phyloP scores from a whole-genome alignment of 2,113 vertebrate genomes.

The Nesoenas mayeri region DNA sequence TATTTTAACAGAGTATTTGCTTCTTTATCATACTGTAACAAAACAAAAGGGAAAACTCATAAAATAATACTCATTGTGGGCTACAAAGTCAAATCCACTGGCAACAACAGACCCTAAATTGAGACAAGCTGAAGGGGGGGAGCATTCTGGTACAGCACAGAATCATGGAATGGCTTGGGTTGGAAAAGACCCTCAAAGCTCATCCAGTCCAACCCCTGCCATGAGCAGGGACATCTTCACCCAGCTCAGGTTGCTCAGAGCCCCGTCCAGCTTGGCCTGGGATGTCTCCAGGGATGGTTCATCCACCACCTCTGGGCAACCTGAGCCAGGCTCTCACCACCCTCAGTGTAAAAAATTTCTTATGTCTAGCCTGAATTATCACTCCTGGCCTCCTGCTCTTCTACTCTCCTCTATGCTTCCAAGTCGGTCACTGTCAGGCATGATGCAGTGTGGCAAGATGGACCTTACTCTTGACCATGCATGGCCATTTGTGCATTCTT shows the following conservation, averaged over 20 bases:
- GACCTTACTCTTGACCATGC: not conserved
- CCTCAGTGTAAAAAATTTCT: no score
- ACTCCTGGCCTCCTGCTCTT: not conserved
- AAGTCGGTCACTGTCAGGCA: not conserved
- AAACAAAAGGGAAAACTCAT: not conserved
- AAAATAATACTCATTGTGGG: not conserved
- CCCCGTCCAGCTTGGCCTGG: no score
- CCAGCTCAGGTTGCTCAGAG: no score
- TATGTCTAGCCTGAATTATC: not conserved
- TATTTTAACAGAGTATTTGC: not conserved
- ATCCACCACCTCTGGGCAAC: no score
- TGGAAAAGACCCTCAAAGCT: no score
- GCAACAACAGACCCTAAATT: not conserved
- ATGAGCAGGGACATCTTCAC: no score
- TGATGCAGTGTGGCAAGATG: accelerated
- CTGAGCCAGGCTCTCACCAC: no score
- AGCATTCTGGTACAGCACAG: not conserved
- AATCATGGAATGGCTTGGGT: no score
- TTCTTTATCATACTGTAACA: not conserved
- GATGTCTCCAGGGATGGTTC: no score
- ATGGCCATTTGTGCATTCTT: not conserved
- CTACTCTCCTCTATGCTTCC: not conserved
- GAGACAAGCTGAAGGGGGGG: not conserved
- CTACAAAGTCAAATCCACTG: not conserved
- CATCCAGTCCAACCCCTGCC: no score